Percentiles rank a stretch among this genome's conserved stretches.
Evolutionary conservation across 2,888 invertebrate species (phyloP).

Genomic region (Cosmopolites sordidus): DNA sequence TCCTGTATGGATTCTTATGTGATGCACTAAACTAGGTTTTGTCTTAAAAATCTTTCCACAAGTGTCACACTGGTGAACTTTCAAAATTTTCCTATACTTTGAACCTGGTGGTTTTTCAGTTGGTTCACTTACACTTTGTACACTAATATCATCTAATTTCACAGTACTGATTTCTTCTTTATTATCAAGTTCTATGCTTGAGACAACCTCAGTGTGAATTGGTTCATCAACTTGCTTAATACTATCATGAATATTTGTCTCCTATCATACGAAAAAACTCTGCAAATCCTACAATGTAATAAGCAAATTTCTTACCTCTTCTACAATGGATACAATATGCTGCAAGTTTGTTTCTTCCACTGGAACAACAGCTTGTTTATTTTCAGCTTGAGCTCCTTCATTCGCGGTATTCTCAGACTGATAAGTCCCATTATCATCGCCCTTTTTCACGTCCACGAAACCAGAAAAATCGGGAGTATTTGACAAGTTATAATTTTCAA

Average conservation of each 20-base stretch:
- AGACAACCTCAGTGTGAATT: too few relatives aligned
- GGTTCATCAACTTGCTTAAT: too few relatives aligned
- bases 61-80: constrained; percentile 46
- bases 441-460: neutral
- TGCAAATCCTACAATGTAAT: too few relatives aligned
- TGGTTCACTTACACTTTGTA: neutral
- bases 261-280: too few relatives aligned
- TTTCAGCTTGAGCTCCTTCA: constrained; percentile 3
- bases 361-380: neutral
- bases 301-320: neutral
- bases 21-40: constrained; percentile 47
- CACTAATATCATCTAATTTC: constrained; percentile 7
- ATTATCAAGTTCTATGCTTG: neutral
- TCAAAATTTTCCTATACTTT: constrained; percentile 24
- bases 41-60: constrained; percentile 47
- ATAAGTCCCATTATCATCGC: neutral
- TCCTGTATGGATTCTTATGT: constrained; percentile 48
- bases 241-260: too few relatives aligned
- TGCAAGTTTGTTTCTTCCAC: constrained; percentile 5
- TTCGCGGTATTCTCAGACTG: neutral
- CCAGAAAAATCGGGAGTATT: constrained; percentile 39
- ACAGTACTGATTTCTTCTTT: neutral
- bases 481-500: constrained; percentile 39
- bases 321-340: neutral
- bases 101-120: neutral